A percentile compares a stretch with the other conserved stretches of the same genome.
Evolutionary conservation across 2,888 invertebrate genomes (phyloP).

Genomic region (Mantis religiosa): DNA sequence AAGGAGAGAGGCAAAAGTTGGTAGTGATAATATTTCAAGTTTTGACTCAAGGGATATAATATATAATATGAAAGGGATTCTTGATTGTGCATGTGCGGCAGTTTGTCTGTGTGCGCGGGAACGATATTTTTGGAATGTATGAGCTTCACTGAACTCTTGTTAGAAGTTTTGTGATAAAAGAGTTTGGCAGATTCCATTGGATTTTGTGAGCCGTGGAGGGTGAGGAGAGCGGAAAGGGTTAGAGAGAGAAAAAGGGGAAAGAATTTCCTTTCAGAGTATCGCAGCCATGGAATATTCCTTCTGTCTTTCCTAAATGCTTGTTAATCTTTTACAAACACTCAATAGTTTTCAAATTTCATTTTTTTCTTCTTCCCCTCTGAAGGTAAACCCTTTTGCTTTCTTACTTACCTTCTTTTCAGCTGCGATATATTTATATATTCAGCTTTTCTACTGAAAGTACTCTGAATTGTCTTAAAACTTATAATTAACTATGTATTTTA

Average conservation of each 20-base stretch:
- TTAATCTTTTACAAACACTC: not conserved
- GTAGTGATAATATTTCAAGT: constrained; percentile 25
- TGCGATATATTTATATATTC: too few relatives aligned
- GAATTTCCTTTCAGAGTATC: constrained; percentile 1
- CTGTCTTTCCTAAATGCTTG: not conserved
- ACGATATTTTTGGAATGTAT: constrained; percentile 15
- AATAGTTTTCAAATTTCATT: not conserved
- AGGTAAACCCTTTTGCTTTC: not conserved
- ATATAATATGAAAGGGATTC: not conserved
- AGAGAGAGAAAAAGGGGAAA: not conserved
- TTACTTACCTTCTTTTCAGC: too few relatives aligned
- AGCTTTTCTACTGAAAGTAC: not conserved
- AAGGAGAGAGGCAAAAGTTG: not conserved
- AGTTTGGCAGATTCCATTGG: constrained; percentile 24
- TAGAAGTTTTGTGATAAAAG: constrained; percentile 23
- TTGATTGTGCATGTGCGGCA: not conserved
- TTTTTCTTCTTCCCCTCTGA: not conserved
- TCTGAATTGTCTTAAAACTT: not conserved
- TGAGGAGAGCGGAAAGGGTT: not conserved
- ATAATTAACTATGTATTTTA: too few relatives aligned
- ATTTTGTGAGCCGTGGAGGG: not conserved
- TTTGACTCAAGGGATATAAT: constrained; percentile 19
- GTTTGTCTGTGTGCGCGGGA: not conserved
- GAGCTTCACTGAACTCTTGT: constrained; percentile 9
- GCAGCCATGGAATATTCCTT: not conserved